Percentiles rank a stretch among this genome's conserved stretches.
These are phyloP conservation scores for Brachionus rubens DNA, from an alignment of 1,140 invertebrate species.

Conservation along the genomic window DNA sequence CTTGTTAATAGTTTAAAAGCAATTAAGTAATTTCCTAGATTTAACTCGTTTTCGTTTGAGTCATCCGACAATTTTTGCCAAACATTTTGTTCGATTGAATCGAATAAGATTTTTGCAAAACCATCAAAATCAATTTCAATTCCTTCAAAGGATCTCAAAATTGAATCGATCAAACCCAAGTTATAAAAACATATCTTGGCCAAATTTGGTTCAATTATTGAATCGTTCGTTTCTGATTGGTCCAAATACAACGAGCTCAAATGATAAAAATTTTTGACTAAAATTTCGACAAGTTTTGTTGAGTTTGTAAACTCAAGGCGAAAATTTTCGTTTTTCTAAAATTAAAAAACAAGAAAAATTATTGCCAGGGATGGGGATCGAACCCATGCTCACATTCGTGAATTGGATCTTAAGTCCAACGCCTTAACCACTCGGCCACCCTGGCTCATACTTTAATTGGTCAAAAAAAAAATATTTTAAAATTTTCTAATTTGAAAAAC, in stretches of 20 bases:
- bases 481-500: too few relatives aligned
- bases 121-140: background rate
- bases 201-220: background rate
- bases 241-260: background rate
- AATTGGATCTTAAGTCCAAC: too few relatives aligned
- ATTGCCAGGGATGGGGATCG: background rate
- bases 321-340: slow-evolving; percentile 19
- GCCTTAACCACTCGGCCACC: too few relatives aligned
- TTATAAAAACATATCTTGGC: background rate
- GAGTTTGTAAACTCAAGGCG: background rate
- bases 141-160: background rate
- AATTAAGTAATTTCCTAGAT: background rate
- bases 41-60: background rate
- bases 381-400: too few relatives aligned
- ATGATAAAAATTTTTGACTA: slow-evolving; percentile 3
- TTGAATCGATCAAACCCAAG: slow-evolving; percentile 2
- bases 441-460: background rate
- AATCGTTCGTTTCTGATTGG: background rate
- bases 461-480: too few relatives aligned
- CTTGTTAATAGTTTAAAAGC: slow-evolving; percentile 9
- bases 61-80: slow-evolving; percentile 4
- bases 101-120: background rate
- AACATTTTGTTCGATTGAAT: slow-evolving; percentile 11
- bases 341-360: background rate
- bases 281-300: background rate